Evolutionary conservation across 2,888 invertebrate species (phyloP).

Genomic region (Drosophila maculinotata): DNA sequence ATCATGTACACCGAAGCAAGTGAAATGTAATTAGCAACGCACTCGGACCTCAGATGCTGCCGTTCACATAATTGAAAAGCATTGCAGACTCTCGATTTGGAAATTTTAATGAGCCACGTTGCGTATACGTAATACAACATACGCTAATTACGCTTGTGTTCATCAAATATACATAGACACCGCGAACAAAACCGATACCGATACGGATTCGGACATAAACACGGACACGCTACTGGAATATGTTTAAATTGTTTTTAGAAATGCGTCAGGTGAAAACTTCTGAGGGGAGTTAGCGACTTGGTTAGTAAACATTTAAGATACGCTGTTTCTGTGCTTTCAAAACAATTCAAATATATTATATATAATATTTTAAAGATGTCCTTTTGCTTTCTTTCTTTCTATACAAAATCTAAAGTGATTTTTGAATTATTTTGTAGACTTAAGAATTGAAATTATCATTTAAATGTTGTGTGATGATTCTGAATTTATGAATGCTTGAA

Average conservation of each 20-base stretch:
- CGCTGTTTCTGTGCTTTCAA: not conserved
- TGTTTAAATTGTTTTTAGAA: not conserved
- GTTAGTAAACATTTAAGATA: too few species aligned
- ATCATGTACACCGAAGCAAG: slow-evolving; percentile 20
- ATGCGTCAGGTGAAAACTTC: not conserved
- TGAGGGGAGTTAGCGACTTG: not conserved
- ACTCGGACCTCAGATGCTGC: slow-evolving; percentile 25
- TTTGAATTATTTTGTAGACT: too few species aligned
- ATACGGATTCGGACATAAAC: slow-evolving; percentile 4
- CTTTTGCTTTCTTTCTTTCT: too few species aligned
- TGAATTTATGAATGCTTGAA: too few species aligned
- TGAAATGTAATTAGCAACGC: slow-evolving; percentile 68
- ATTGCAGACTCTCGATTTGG: slow-evolving; percentile 40
- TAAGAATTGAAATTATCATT: too few species aligned
- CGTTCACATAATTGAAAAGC: slow-evolving; percentile 44
- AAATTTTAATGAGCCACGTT: slow-evolving; percentile 60
- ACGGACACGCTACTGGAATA: not conserved
- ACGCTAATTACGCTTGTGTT: slow-evolving; percentile 32
- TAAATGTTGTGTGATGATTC: too few species aligned
- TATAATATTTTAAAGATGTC: too few species aligned
- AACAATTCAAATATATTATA: too few species aligned
- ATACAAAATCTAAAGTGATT: too few species aligned
- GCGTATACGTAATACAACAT: slow-evolving; percentile 61
- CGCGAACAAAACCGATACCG: slow-evolving; percentile 24
- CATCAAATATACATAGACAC: slow-evolving; percentile 6